These are phyloP conservation scores for Rhyacophila brunnea DNA, from an alignment of 1,140 invertebrate species.

Conservation along the genomic window DNA sequence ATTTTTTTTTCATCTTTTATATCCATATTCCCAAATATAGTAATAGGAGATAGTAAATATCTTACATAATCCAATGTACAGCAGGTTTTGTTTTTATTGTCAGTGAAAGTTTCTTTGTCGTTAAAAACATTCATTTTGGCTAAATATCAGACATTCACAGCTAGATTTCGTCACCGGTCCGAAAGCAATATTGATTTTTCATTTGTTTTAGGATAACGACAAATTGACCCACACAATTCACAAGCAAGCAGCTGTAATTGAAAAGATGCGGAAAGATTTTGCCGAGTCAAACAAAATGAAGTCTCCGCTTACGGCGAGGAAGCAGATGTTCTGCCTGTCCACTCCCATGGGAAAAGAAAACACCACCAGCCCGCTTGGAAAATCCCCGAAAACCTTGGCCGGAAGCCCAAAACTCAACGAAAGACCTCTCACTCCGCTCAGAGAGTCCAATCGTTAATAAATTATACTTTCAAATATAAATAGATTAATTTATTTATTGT, in stretches of 20 bases:
- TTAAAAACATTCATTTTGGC: too few species aligned
- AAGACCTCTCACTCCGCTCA: slow-evolving; percentile 14
- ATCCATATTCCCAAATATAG: too few species aligned
- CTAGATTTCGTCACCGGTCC: too few species aligned
- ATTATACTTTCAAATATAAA: not conserved
- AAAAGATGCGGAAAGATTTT: slow-evolving; percentile 23
- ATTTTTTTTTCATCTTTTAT: too few species aligned
- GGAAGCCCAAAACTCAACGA: slow-evolving; percentile 8
- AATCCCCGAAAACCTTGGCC: slow-evolving; percentile 12
- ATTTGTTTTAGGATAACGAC: slow-evolving; percentile 30
- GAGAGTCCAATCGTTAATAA: slow-evolving; percentile 22
- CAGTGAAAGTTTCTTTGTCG: too few species aligned
- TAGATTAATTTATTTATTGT: not conserved
- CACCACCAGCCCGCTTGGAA: slow-evolving; percentile 8
- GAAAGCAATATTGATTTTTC: too few species aligned
- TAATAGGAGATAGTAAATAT: too few species aligned
- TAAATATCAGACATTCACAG: too few species aligned
- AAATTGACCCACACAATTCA: slow-evolving; percentile 16
- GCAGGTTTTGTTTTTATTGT: too few species aligned
- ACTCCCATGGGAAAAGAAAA: slow-evolving; percentile 26
- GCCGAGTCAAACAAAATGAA: slow-evolving; percentile 3
- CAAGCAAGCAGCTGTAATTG: slow-evolving; percentile 21
- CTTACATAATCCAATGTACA: too few species aligned
- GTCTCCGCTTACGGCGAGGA: slow-evolving; percentile 12
- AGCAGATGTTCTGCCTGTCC: slow-evolving; percentile 11